A percentile compares a stretch with the other conserved stretches of the same genome.
These are phyloP conservation scores for Xenopus borealis DNA, from an alignment of 2,113 vertebrate species.

Conservation along the genomic window DNA sequence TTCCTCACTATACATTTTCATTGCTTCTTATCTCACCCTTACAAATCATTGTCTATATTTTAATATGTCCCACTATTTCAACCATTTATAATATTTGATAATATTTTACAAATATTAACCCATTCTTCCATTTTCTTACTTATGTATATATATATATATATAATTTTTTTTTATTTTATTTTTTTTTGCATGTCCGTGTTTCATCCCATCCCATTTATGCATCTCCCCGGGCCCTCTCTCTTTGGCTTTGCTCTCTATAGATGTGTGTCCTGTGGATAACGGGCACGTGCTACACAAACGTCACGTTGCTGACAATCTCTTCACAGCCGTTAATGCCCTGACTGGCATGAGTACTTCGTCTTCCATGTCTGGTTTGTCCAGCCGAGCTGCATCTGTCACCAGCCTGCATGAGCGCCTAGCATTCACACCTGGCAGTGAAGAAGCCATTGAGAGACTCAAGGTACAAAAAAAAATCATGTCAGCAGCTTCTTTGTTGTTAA, in stretches of 20 bases:
- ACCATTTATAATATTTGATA: neutral
- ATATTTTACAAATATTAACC: neutral
- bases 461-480: conserved; percentile 52
- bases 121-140: neutral
- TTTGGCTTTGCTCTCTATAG: conserved; percentile 49
- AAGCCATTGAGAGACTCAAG: conserved; percentile 95
- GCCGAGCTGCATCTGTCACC: conserved; percentile 86
- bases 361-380: conserved; percentile 88
- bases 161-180: too few relatives aligned
- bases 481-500: too few relatives aligned
- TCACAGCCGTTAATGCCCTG: conserved; percentile 97
- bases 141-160: neutral
- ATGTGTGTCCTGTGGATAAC: conserved; percentile 49
- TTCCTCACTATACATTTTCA: too few relatives aligned
- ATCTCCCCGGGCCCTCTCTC: conserved; percentile 47
- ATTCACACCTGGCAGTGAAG: conserved; percentile 91
- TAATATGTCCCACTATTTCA: too few relatives aligned
- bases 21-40: too few relatives aligned
- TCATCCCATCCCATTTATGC: conserved; percentile 24
- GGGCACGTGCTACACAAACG: conserved; percentile 73
- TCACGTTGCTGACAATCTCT: conserved; percentile 86
- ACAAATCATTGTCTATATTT: too few relatives aligned
- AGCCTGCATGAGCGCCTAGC: conserved; percentile 93
- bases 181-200: neutral
- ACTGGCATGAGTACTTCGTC: conserved; percentile 95